Conservation (phyloP, 2,888 invertebrate species). For the Scaptodrosophila latifasciaeformis region DNA sequence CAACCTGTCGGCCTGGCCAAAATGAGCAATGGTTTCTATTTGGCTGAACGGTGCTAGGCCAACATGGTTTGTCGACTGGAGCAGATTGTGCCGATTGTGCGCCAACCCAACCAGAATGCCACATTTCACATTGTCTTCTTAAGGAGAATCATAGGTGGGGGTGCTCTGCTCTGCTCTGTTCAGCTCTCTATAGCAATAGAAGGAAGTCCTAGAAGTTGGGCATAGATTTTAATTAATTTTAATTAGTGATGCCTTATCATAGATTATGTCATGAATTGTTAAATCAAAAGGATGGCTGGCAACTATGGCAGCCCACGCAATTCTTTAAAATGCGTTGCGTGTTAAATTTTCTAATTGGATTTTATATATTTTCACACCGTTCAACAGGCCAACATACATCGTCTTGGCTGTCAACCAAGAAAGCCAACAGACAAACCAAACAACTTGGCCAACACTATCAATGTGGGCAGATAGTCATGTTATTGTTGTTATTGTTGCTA, state of each 20-base stretch:
- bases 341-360: slow-evolving; percentile 57
- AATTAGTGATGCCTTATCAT: slow-evolving; percentile 59
- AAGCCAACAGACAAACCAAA: neutral
- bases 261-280: slow-evolving; percentile 63
- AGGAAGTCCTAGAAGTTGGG: slow-evolving; percentile 35
- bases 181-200: no score
- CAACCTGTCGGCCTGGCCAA: slow-evolving; percentile 55
- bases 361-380: slow-evolving; percentile 56
- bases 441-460: slow-evolving; percentile 24
- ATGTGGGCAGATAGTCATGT: slow-evolving; percentile 40
- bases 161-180: no score
- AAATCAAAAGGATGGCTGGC: neutral
- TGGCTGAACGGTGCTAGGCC: neutral
- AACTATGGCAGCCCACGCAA: slow-evolving; percentile 22
- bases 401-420: slow-evolving; percentile 37
- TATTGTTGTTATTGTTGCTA: slow-evolving; percentile 17
- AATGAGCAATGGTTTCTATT: slow-evolving; percentile 30
- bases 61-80: slow-evolving; percentile 1
- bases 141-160: no score
- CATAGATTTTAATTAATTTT: slow-evolving; percentile 48
- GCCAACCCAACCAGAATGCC: slow-evolving; percentile 43
- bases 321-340: slow-evolving; percentile 39
- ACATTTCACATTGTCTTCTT: slow-evolving; percentile 54
- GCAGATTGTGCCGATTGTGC: slow-evolving; percentile 19
- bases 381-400: slow-evolving; percentile 22